A percentile compares a stretch with the other conserved stretches of the same genome.
phyloP scores from a whole-genome alignment of 2,797 vertebrate species.

The Acrocephalus scirpaceus region DNA sequence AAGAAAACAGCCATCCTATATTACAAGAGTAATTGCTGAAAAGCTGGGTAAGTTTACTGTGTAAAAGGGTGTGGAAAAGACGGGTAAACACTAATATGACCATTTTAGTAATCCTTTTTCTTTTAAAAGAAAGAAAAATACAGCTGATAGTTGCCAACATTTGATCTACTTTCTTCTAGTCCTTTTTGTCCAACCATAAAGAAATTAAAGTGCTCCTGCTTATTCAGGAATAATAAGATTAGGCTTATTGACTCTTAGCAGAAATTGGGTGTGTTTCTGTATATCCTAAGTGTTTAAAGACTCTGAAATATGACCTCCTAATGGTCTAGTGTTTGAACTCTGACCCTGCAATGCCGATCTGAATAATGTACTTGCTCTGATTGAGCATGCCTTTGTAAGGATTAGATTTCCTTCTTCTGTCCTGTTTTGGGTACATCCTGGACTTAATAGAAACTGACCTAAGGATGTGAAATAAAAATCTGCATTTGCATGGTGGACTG shows the following conservation, averaged over 20 bases:
- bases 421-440: background rate
- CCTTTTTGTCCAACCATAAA: background rate
- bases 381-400: background rate
- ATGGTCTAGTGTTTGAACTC: background rate
- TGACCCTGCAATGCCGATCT: background rate
- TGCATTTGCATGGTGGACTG: background rate
- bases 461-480: background rate
- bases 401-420: background rate
- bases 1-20: background rate
- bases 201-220: background rate
- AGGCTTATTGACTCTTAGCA: background rate
- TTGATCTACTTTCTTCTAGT: background rate
- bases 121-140: background rate
- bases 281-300: background rate
- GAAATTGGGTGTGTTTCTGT: background rate
- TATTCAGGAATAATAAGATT: background rate
- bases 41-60: background rate
- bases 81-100: accelerated
- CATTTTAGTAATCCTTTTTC: too few relatives aligned
- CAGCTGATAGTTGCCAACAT: accelerated
- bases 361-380: background rate
- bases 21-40: background rate
- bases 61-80: background rate
- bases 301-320: background rate
- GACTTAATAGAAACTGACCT: background rate